Evolutionary conservation across 2,113 vertebrate genomes (phyloP).

Genomic region (Sebastes schlegelii): DNA sequence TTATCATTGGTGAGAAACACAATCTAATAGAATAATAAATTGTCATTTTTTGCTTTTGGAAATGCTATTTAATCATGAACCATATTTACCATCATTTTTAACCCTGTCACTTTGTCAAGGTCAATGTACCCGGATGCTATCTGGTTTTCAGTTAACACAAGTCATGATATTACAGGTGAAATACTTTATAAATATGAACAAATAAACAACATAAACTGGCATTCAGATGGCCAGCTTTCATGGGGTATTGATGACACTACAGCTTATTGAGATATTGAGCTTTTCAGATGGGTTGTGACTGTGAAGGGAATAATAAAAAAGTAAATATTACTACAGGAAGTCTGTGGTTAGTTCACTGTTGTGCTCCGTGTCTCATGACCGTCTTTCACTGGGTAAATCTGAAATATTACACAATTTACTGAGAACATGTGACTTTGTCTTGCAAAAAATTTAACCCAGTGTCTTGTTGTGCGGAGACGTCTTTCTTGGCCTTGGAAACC

Average conservation of each 20-base stretch:
- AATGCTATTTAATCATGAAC: background rate
- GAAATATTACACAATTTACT: background rate
- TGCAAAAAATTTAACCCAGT: background rate
- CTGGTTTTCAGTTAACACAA: background rate
- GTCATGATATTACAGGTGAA: background rate
- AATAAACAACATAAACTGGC: background rate
- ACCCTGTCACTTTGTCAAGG: background rate
- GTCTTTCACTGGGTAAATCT: background rate
- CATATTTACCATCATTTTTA: background rate
- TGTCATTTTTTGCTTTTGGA: background rate
- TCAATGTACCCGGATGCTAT: background rate
- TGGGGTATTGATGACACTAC: background rate
- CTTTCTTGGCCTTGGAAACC: background rate
- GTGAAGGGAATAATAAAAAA: background rate
- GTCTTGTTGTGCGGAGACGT: background rate
- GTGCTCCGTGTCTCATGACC: slow-evolving; percentile 7
- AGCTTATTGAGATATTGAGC: background rate
- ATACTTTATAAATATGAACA: background rate
- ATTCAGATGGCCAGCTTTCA: background rate
- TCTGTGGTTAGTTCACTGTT: background rate
- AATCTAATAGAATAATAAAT: background rate
- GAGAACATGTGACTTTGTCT: background rate
- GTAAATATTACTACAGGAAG: background rate
- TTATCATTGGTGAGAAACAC: slow-evolving; percentile 90
- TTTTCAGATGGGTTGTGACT: background rate